Evolutionary conservation across 53 echinoderm and acorn worm genomes (phyloP).

Genomic region (Paelopatides confundens): DNA sequence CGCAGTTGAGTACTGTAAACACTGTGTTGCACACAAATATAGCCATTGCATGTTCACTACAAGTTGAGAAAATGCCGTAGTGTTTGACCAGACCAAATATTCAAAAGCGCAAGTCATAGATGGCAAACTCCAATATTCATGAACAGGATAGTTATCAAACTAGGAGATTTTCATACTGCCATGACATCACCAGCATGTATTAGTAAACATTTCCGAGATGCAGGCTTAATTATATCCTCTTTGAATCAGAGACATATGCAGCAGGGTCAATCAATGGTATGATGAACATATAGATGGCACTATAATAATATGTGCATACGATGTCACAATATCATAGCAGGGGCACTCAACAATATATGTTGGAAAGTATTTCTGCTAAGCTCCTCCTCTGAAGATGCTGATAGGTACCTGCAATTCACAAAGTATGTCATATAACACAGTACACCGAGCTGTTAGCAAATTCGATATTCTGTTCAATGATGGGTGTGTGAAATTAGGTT

Average conservation of each 20-base stretch:
- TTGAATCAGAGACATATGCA: slow-evolving; percentile 51
- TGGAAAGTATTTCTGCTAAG: slow-evolving; percentile 35
- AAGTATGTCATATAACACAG: not conserved
- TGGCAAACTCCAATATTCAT: slow-evolving; percentile 35
- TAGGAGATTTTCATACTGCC: slow-evolving; percentile 60
- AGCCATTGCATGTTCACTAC: slow-evolving; percentile 45
- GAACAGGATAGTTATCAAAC: slow-evolving; percentile 39
- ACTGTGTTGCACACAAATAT: slow-evolving; percentile 63
- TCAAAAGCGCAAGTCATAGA: slow-evolving; percentile 58
- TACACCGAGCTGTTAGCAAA: not conserved
- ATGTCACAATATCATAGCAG: slow-evolving; percentile 52
- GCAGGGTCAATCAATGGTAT: slow-evolving; percentile 51
- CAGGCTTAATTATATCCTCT: slow-evolving; percentile 63
- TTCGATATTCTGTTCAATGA: not conserved
- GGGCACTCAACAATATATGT: slow-evolving; percentile 58
- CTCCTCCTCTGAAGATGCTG: not conserved
- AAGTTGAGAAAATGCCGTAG: not conserved
- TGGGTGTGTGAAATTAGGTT: not conserved
- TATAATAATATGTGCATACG: slow-evolving; percentile 62
- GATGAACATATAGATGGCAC: slow-evolving; percentile 54
- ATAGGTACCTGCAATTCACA: not conserved
- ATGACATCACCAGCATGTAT: slow-evolving; percentile 55
- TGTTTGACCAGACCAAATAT: slow-evolving; percentile 51
- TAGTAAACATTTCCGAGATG: slow-evolving; percentile 60
- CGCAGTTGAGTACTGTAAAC: slow-evolving; percentile 70